Evolutionary conservation across 2,113 vertebrate species (phyloP).

Genomic region (Sciurus niger): DNA sequence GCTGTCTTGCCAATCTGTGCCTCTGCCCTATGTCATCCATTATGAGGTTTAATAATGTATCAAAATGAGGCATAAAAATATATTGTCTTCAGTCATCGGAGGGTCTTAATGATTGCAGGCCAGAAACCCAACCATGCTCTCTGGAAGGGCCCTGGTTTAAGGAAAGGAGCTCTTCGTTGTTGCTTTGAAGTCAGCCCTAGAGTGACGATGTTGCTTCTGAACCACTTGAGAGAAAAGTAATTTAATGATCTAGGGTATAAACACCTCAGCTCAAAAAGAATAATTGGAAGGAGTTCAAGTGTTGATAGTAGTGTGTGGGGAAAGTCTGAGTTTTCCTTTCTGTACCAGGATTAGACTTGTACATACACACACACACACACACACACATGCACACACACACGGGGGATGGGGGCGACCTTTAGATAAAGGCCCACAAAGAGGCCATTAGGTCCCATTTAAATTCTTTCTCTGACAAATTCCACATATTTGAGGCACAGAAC

Average conservation of each 20-base stretch:
- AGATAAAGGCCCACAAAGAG: background rate
- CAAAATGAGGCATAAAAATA: background rate
- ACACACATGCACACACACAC: too few species aligned
- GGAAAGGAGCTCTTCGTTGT: background rate
- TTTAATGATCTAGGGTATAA: background rate
- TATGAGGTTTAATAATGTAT: background rate
- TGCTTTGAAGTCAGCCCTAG: background rate
- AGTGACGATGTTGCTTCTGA: background rate
- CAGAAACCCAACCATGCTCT: background rate
- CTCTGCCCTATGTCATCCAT: background rate
- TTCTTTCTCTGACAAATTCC: background rate
- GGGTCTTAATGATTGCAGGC: background rate
- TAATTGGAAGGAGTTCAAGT: background rate
- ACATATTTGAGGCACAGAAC: background rate
- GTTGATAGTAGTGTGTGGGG: background rate
- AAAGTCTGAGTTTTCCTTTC: background rate
- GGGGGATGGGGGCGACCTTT: too few species aligned
- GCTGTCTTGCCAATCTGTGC: background rate
- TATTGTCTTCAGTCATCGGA: background rate
- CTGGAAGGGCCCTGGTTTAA: background rate
- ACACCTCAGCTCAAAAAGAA: background rate
- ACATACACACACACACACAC: too few species aligned
- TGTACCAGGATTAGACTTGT: background rate
- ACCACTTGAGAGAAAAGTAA: conserved; percentile 22
- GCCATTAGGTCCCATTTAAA: background rate